Conservation (phyloP, 2,113 vertebrate species). For the Chamaea fasciata region DNA sequence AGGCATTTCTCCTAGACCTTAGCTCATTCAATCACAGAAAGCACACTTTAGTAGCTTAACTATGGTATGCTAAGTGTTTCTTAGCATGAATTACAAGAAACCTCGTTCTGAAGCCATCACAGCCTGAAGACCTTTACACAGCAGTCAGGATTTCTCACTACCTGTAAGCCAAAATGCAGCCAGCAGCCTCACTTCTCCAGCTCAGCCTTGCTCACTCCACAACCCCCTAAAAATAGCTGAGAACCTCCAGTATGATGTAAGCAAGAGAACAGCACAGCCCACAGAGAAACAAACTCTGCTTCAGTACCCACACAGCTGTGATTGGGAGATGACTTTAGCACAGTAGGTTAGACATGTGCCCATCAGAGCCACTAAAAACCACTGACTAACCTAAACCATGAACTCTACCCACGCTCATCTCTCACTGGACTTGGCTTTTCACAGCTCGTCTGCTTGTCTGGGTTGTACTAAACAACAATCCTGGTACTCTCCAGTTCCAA, state of each 20-base stretch:
- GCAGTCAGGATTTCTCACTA: not conserved
- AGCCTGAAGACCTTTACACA: not conserved
- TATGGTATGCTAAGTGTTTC: not conserved
- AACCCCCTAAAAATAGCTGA: not conserved
- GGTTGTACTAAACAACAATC: not conserved
- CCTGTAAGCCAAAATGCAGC: not conserved
- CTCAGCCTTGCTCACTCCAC: not conserved
- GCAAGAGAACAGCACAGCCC: not conserved
- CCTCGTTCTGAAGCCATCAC: not conserved
- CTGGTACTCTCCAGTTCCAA: not conserved
- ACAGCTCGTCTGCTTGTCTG: not conserved
- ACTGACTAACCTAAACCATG: not conserved
- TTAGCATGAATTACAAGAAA: not conserved
- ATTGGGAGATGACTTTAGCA: not conserved
- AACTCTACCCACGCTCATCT: fast-evolving
- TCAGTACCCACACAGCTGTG: not conserved
- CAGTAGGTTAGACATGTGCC: not conserved
- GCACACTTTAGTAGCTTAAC: not conserved
- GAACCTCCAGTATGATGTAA: not conserved
- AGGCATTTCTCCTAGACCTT: not conserved
- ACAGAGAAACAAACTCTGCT: not conserved
- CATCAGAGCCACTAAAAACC: not conserved
- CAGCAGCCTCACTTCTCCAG: not conserved
- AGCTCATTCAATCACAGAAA: not conserved
- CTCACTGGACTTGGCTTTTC: not conserved